Evolutionary conservation across 2,888 invertebrate species (phyloP).

Genomic region (Mythimna albipuncta): DNA sequence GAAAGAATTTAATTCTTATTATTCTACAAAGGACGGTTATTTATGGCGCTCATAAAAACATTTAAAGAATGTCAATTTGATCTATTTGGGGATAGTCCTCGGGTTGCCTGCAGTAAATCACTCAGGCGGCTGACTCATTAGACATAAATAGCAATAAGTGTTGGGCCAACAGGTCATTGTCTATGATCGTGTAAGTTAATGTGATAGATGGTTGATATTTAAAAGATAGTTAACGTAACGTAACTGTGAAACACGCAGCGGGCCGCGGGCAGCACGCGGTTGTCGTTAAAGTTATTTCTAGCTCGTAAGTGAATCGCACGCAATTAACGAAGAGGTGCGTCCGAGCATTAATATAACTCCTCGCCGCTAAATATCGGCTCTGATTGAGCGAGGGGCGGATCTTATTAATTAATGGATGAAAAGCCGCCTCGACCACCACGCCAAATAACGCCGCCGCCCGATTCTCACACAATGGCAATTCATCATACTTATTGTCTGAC

Average conservation of each 20-base stretch:
- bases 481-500: slow-evolving; percentile 88
- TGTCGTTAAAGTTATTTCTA: slow-evolving; percentile 81
- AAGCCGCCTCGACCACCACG: slow-evolving; percentile 83
- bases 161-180: slow-evolving; percentile 38
- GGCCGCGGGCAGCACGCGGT: slow-evolving; percentile 72
- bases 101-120: slow-evolving; percentile 45
- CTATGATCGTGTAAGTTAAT: slow-evolving; percentile 51
- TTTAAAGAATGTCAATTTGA: slow-evolving; percentile 48
- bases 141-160: slow-evolving; percentile 47
- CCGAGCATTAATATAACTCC: slow-evolving; percentile 83
- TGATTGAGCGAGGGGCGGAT: slow-evolving; percentile 87
- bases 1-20: slow-evolving; percentile 21
- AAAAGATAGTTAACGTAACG: slow-evolving; percentile 58
- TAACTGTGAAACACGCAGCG: slow-evolving; percentile 63
- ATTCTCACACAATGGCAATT: slow-evolving; percentile 88
- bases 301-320: slow-evolving; percentile 82
- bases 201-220: slow-evolving; percentile 63
- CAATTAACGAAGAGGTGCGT: slow-evolving; percentile 86
- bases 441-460: slow-evolving; percentile 80
- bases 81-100: slow-evolving; percentile 37
- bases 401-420: slow-evolving; percentile 88
- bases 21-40: slow-evolving; percentile 36
- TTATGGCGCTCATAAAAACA: slow-evolving; percentile 52
- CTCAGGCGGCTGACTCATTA: slow-evolving; percentile 50
- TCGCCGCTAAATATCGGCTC: slow-evolving; percentile 82